Percentiles rank a stretch among this genome's conserved stretches.
Conservation (phyloP, 1,140 invertebrate genomes). For the Papilio dardanus region DNA sequence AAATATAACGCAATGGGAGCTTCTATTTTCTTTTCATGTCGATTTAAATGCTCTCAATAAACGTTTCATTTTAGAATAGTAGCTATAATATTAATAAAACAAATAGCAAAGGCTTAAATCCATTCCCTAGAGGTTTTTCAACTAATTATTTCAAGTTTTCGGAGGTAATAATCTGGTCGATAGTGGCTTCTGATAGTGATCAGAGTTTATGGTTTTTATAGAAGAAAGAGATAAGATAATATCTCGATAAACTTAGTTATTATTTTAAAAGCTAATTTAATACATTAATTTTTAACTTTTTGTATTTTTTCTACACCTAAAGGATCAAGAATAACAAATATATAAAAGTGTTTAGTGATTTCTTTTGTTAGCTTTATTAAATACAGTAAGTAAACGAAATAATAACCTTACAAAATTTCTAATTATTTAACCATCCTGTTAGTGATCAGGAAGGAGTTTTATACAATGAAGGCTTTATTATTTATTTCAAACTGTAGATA, state of each 20-base stretch:
- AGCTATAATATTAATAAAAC: neutral
- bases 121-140: neutral
- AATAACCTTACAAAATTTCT: neutral
- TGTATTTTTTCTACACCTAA: neutral
- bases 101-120: neutral
- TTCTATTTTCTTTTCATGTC: too few relatives aligned
- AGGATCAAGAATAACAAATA: neutral
- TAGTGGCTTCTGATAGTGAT: conserved; percentile 3
- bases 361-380: neutral
- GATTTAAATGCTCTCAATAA: too few relatives aligned
- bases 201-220: neutral
- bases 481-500: conserved; percentile 64
- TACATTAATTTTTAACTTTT: neutral
- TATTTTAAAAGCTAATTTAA: neutral
- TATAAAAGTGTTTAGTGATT: neutral
- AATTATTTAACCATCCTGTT: neutral
- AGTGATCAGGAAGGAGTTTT: conserved; percentile 9
- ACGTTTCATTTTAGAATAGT: neutral
- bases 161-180: neutral
- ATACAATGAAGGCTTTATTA: conserved; percentile 51
- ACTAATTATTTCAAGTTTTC: neutral
- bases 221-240: neutral
- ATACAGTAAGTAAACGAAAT: neutral
- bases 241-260: neutral
- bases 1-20: too few relatives aligned